A percentile compares a stretch with the other conserved stretches of the same genome.
phyloP scores from a whole-genome alignment of 2,888 invertebrate genomes.

The Stenoptilia bipunctidactyla region DNA sequence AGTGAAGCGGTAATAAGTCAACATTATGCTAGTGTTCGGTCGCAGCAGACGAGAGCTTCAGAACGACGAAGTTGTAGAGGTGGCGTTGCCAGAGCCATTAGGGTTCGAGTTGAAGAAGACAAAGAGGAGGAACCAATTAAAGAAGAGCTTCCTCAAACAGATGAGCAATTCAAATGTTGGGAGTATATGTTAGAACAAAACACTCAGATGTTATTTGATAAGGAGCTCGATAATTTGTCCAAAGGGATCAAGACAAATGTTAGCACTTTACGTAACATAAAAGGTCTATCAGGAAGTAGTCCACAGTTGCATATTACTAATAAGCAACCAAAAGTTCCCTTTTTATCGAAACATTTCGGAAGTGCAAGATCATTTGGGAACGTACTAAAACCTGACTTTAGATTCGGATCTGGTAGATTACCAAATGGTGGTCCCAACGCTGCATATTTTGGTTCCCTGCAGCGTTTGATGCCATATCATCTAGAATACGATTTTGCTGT shows the following conservation, averaged over 20 bases:
- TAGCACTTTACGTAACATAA: constrained; percentile 66
- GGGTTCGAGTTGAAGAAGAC: constrained; percentile 75
- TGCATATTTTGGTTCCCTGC: constrained; percentile 88
- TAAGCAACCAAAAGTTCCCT: constrained; percentile 60
- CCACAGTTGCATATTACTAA: constrained; percentile 72
- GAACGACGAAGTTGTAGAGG: constrained; percentile 71
- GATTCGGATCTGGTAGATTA: constrained; percentile 70
- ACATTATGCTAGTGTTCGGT: constrained; percentile 64
- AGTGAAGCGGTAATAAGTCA: constrained; percentile 52
- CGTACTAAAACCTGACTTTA: constrained; percentile 69
- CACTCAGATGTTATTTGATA: constrained; percentile 88
- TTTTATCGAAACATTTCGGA: constrained; percentile 82
- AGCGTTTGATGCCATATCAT: constrained; percentile 84
- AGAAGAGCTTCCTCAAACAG: constrained; percentile 70
- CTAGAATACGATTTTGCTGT: constrained; percentile 88
- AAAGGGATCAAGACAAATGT: constrained; percentile 71
- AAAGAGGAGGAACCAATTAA: constrained; percentile 57
- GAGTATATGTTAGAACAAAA: constrained; percentile 94
- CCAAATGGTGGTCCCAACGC: constrained; percentile 86
- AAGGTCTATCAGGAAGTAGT: constrained; percentile 78
- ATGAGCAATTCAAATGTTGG: constrained; percentile 93
- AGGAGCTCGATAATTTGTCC: constrained; percentile 85
- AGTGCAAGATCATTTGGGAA: constrained; percentile 85
- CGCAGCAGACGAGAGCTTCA: constrained; percentile 45
- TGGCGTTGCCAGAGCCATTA: constrained; percentile 73